Evolutionary conservation across 2,113 vertebrate species (phyloP).

Genomic region (Heterotilapia buettikoferi): DNA sequence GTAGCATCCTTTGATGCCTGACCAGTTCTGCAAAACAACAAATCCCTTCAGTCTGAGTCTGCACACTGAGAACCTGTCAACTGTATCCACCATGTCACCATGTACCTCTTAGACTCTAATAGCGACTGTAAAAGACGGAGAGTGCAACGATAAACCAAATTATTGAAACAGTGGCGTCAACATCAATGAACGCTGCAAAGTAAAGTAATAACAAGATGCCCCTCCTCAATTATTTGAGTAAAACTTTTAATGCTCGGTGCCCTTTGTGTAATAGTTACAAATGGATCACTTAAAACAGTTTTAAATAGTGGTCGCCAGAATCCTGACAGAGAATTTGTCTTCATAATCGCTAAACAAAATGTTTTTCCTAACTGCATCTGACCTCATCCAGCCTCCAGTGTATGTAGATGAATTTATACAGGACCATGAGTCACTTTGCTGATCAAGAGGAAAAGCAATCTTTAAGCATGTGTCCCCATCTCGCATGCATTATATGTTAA

Average conservation of each 20-base stretch:
- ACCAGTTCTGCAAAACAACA: constrained; percentile 33
- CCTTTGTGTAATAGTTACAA: constrained; percentile 3
- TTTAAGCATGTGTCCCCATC: constrained; percentile 24
- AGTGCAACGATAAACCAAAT: neutral
- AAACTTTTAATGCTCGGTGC: neutral
- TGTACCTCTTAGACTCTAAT: neutral
- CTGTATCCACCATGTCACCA: neutral
- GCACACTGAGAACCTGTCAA: neutral
- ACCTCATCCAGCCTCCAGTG: neutral
- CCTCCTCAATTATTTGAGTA: neutral
- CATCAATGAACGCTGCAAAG: neutral
- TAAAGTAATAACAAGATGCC: neutral
- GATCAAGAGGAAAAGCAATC: constrained; percentile 13
- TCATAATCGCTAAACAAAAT: constrained; percentile 4
- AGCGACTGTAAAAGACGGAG: neutral
- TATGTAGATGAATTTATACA: neutral
- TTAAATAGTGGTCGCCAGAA: neutral
- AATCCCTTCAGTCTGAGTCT: constrained; percentile 1
- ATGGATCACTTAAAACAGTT: constrained; percentile 15
- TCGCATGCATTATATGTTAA: constrained; percentile 47
- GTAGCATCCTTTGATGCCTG: constrained; percentile 14
- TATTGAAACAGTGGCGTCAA: neutral
- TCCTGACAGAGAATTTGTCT: constrained; percentile 4
- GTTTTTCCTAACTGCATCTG: neutral
- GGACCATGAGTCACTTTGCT: neutral